phyloP scores from a whole-genome alignment of 35 echinoderm and acorn worm species.

The Apostichopus japonicus region DNA sequence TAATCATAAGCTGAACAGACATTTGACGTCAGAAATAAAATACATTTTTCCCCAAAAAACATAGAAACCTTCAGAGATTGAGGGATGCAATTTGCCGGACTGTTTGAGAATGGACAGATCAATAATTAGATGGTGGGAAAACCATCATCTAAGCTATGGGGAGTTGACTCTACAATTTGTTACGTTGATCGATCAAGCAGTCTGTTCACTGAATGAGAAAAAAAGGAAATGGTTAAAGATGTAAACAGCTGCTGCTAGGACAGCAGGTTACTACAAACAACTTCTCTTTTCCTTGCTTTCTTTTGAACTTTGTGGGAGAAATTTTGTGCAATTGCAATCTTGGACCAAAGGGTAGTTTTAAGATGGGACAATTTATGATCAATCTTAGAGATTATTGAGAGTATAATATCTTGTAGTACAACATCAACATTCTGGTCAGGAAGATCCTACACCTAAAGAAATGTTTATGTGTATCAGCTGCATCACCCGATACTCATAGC shows the following conservation, averaged over 20 bases:
- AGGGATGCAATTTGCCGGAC: background rate
- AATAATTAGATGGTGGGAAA: conserved; percentile 34
- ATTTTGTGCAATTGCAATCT: no score
- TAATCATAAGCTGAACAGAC: no score
- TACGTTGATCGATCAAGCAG: conserved; percentile 3
- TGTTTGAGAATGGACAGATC: background rate
- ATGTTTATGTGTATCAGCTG: no score
- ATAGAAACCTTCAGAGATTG: background rate
- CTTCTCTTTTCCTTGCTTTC: background rate
- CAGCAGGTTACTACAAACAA: background rate
- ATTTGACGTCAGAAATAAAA: no score
- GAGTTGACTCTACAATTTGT: conserved; percentile 38
- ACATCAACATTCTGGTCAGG: no score
- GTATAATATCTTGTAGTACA: no score
- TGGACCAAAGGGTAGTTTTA: no score
- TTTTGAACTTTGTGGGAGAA: background rate
- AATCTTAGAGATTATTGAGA: no score
- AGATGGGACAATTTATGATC: no score
- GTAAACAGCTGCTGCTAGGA: conserved; percentile 15
- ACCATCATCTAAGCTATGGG: background rate
- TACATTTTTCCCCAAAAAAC: no score
- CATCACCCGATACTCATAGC: no score
- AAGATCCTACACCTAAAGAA: no score
- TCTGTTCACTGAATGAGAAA: conserved; percentile 18
- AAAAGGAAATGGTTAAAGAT: conserved; percentile 11